These are phyloP conservation scores for Carassius gibelio DNA, from an alignment of 2,113 vertebrate genomes.

Conservation along the genomic window DNA sequence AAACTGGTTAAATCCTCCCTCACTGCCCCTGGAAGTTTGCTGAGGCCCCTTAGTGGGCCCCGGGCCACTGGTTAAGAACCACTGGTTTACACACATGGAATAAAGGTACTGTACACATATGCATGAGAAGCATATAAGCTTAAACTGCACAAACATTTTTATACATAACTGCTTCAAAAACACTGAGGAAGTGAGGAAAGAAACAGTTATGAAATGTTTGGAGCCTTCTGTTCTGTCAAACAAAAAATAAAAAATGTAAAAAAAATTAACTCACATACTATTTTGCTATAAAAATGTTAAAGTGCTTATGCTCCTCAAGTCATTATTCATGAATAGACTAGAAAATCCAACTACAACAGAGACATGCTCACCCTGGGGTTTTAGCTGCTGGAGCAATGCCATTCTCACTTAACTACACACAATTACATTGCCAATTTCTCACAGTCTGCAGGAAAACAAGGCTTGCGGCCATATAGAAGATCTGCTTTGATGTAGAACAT, in stretches of 20 bases:
- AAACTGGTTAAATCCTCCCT: background rate
- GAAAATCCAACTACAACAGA: conserved; percentile 15
- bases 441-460: conserved; percentile 19
- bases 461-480: conserved; percentile 9
- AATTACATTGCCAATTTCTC: conserved; percentile 40
- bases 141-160: background rate
- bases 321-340: conserved; percentile 43
- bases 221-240: background rate
- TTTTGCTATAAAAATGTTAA: conserved; percentile 31
- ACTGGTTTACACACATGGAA: too few relatives aligned
- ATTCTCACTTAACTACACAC: conserved; percentile 40
- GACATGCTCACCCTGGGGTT: conserved; percentile 35
- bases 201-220: background rate
- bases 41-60: background rate
- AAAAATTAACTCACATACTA: background rate
- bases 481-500: conserved; percentile 5
- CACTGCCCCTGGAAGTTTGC: background rate
- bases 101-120: too few relatives aligned
- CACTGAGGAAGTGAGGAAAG: background rate
- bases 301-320: conserved; percentile 35
- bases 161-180: conserved; percentile 22
- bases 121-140: too few relatives aligned
- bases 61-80: background rate
- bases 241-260: background rate
- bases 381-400: conserved; percentile 30